A percentile compares a stretch with the other conserved stretches of the same genome.
Conservation (phyloP, 2,113 vertebrate species). For the Hucho hucho region DNA sequence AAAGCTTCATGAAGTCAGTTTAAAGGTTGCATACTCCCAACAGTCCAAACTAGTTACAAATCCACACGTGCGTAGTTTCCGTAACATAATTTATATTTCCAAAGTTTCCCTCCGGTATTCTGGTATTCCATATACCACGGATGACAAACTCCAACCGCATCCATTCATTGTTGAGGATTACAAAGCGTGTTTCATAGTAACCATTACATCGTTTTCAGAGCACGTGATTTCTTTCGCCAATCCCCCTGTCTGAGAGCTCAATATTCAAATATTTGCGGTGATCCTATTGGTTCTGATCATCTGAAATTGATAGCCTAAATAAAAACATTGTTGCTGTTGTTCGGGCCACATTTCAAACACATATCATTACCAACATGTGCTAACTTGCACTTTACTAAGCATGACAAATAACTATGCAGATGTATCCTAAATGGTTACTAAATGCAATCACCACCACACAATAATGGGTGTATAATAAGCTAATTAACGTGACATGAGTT, state of each 20-base stretch:
- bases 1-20: not conserved
- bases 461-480: slow-evolving; percentile 26
- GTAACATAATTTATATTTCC: not conserved
- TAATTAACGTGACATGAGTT: slow-evolving; percentile 21
- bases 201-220: slow-evolving; percentile 69
- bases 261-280: slow-evolving; percentile 59
- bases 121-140: slow-evolving; percentile 29
- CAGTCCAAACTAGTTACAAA: not conserved
- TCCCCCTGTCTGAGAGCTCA: slow-evolving; percentile 21
- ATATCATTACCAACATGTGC: too few relatives aligned
- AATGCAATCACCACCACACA: too few relatives aligned
- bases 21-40: not conserved
- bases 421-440: slow-evolving; percentile 8
- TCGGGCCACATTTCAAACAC: too few relatives aligned
- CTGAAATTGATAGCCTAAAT: too few relatives aligned
- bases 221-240: slow-evolving; percentile 50
- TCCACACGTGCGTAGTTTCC: slow-evolving; percentile 19
- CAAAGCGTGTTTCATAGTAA: slow-evolving; percentile 77
- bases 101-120: slow-evolving; percentile 26
- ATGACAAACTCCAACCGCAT: slow-evolving; percentile 13
- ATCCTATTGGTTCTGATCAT: slow-evolving; percentile 59
- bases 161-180: slow-evolving; percentile 14
- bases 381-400: too few relatives aligned
- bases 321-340: too few relatives aligned
- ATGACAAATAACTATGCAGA: slow-evolving; percentile 47